phyloP scores from a whole-genome alignment of 2,888 invertebrate species.

The Lasioglossum malachurum region DNA sequence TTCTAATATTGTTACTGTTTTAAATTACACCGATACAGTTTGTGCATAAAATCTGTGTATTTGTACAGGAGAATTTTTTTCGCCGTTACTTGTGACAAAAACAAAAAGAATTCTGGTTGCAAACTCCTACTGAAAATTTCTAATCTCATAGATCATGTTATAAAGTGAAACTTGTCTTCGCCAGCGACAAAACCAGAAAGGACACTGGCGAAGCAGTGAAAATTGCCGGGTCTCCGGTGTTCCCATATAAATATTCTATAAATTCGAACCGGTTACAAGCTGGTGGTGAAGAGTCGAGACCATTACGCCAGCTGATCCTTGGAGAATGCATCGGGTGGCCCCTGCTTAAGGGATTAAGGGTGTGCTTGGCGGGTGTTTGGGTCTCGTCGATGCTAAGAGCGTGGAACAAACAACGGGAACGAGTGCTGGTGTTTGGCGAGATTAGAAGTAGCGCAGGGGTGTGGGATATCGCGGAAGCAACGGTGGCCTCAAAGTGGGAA shows the following conservation, averaged over 20 bases:
- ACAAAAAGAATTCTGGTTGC: neutral
- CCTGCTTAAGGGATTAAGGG: neutral
- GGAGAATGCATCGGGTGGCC: neutral
- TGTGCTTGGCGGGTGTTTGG: neutral
- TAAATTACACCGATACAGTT: no score
- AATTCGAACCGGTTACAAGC: neutral
- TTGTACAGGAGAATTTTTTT: no score
- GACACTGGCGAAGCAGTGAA: neutral
- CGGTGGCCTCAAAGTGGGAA: conserved; percentile 2
- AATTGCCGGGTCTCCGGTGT: neutral
- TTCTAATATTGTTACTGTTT: no score
- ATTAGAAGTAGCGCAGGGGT: neutral
- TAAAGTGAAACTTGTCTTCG: no score
- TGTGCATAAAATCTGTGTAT: no score
- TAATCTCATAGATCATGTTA: no score
- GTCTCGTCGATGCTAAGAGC: neutral
- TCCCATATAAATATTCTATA: neutral
- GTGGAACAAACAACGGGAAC: neutral
- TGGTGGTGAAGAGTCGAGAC: neutral
- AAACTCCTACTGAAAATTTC: neutral
- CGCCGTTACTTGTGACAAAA: no score
- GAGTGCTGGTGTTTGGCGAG: conserved; percentile 1
- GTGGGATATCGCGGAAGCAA: neutral
- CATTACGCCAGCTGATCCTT: neutral
- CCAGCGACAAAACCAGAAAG: neutral